Evolutionary conservation across 2,113 vertebrate genomes (phyloP).

Genomic region (Verasper variegatus): DNA sequence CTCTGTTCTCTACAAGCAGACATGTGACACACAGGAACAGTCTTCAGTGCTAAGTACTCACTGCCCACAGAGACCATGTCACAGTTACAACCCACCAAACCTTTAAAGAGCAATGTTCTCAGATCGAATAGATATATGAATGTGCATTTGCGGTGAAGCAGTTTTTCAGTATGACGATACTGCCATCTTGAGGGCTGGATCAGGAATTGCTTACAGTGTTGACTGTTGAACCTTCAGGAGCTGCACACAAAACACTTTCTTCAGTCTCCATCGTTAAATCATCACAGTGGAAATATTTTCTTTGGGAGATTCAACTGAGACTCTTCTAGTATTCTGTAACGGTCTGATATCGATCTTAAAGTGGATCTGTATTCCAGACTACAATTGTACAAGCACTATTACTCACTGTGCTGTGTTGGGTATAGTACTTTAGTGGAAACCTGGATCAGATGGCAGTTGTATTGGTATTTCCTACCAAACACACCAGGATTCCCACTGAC

Average conservation of each 20-base stretch:
- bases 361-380: neutral
- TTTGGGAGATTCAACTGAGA: neutral
- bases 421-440: neutral
- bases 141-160: neutral
- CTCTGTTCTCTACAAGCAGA: neutral
- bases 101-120: neutral
- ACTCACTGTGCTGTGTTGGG: neutral
- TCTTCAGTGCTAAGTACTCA: neutral
- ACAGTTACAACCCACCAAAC: neutral
- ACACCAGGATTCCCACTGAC: no score
- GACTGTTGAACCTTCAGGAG: neutral
- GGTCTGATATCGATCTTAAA: neutral
- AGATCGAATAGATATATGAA: neutral
- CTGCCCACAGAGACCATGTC: neutral
- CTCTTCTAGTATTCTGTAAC: neutral
- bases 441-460: neutral
- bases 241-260: neutral
- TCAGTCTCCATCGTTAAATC: neutral
- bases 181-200: constrained; percentile 34
- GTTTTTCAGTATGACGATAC: neutral
- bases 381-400: neutral
- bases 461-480: neutral
- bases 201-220: neutral
- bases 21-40: no score
- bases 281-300: no score